These are phyloP conservation scores for Schizaphis graminum DNA, from an alignment of 2,888 invertebrate species.

Conservation along the genomic window DNA sequence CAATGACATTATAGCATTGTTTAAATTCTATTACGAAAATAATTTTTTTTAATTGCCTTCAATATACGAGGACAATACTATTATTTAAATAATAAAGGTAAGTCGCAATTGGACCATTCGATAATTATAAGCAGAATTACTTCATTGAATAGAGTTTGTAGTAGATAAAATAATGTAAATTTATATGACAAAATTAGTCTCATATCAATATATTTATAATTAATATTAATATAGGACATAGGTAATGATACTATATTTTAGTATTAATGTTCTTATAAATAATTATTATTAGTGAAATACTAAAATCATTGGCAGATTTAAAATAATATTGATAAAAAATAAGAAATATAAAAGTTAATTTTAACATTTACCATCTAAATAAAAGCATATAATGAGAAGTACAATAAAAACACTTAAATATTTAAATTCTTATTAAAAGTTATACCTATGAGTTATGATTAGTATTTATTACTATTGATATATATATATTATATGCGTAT, in stretches of 20 bases:
- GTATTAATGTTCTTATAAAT: neutral
- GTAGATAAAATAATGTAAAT: neutral
- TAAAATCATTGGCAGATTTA: neutral
- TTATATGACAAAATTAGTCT: conserved; percentile 16
- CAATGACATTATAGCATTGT: neutral
- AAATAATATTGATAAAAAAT: neutral
- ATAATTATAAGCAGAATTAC: neutral
- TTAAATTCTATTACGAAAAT: neutral
- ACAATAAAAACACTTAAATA: neutral
- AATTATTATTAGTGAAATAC: neutral
- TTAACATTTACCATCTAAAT: neutral
- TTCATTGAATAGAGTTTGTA: neutral
- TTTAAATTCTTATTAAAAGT: neutral
- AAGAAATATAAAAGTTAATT: neutral
- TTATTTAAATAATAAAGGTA: conserved; percentile 17
- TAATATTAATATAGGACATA: neutral
- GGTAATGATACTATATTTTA: neutral
- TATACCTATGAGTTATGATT: neutral
- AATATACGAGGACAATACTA: neutral
- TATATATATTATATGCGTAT: neutral
- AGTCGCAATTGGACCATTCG: neutral
- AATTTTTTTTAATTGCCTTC: neutral
- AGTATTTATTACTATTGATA: neutral
- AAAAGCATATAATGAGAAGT: neutral
- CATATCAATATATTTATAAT: conserved; percentile 16